phyloP scores from a whole-genome alignment of 2,113 vertebrate genomes.

The Probosciger aterrimus region DNA sequence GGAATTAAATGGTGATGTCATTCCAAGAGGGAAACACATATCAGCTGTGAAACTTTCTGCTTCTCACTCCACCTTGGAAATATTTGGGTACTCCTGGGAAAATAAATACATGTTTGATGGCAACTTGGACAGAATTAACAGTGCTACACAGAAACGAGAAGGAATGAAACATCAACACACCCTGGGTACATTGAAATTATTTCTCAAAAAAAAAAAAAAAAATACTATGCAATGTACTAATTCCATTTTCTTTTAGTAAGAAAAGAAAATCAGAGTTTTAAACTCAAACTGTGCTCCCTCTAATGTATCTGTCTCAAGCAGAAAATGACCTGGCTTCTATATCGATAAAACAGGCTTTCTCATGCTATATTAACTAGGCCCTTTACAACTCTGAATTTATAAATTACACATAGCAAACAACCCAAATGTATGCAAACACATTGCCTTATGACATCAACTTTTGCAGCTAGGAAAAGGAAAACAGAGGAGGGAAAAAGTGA shows the following conservation, averaged over 20 bases:
- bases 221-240: not conserved
- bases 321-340: not conserved
- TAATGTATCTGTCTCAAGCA: not conserved
- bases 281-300: not conserved
- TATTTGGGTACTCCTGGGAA: slow-evolving; percentile 67
- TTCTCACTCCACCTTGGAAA: slow-evolving; percentile 75
- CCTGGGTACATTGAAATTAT: slow-evolving; percentile 49
- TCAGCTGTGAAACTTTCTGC: slow-evolving; percentile 58
- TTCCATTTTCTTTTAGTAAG: not conserved
- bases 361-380: not conserved
- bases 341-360: not conserved
- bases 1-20: slow-evolving; percentile 74
- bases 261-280: not conserved
- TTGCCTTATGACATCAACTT: not conserved
- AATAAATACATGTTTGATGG: slow-evolving; percentile 70
- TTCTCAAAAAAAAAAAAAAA: slow-evolving; percentile 31
- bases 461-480: not conserved
- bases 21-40: slow-evolving; percentile 67
- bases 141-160: slow-evolving; percentile 6
- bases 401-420: not conserved
- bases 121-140: slow-evolving; percentile 55
- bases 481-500: not conserved
- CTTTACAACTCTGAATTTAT: not conserved
- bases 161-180: slow-evolving; percentile 56
- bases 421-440: not conserved